These are phyloP conservation scores for Chaetops frenatus DNA, from an alignment of 2,113 vertebrate species.

Conservation along the genomic window DNA sequence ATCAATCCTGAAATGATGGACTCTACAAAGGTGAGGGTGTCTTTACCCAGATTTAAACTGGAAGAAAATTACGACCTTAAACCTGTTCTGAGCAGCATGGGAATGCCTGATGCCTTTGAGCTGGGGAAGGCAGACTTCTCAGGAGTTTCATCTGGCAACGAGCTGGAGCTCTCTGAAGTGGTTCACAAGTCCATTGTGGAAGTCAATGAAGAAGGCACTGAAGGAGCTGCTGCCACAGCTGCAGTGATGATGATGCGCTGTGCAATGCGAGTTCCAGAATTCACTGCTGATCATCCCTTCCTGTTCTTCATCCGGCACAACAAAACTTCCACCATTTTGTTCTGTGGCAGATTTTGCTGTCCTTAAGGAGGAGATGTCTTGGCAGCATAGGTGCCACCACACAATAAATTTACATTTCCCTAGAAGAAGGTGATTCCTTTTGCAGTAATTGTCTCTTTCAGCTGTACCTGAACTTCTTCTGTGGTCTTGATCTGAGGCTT, in stretches of 20 bases:
- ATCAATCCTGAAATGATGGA: constrained; percentile 73
- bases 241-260: constrained; percentile 61
- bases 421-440: not conserved
- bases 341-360: constrained; percentile 69
- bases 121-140: constrained; percentile 62
- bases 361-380: not conserved
- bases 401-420: not conserved
- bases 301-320: constrained; percentile 75
- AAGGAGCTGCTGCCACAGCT: constrained; percentile 81
- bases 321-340: constrained; percentile 54
- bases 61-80: constrained; percentile 78
- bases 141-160: constrained; percentile 70
- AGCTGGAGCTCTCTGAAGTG: constrained; percentile 80
- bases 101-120: constrained; percentile 80
- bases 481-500: fast-evolving
- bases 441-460: not conserved
- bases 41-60: constrained; percentile 81
- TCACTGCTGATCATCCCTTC: constrained; percentile 73
- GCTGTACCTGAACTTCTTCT: not conserved
- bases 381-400: not conserved
- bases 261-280: not conserved
- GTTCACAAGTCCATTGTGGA: constrained; percentile 88
- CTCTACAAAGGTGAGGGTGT: constrained; percentile 60
- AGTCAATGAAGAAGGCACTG: constrained; percentile 90
- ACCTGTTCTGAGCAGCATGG: constrained; percentile 69